Evolutionary conservation across 1,140 invertebrate species (phyloP), one percentile per base, ranked within the genome.

Genomic region (Aplysia californica): DNA sequence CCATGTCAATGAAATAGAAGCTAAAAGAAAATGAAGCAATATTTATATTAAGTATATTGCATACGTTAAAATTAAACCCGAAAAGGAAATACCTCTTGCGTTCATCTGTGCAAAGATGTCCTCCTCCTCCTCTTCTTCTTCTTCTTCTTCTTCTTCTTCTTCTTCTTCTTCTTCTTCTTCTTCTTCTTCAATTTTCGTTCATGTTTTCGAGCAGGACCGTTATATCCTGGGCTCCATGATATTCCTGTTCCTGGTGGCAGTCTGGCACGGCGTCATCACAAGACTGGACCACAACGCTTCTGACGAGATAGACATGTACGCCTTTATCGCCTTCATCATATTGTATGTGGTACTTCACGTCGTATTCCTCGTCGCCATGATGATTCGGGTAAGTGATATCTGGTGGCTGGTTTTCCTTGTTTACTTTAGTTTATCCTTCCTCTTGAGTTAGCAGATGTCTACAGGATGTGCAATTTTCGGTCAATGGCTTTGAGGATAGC

Each of bases 191-290:
- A 50, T n/a, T n/a, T n/a, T n/a, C n/a, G n/a, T n/a, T n/a, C n/a
- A n/a, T n/a, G n/a, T n/a, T n/a, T n/a, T n/a, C n/a, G n/a, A n/a
- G 15, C 76, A 88, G 87, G 87, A 88, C 76, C 81, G 84, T 36
- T 87, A 87, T 68, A 83, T 87, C 21, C 70, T 88, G 26, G 69
- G 83, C 39, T 84, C 82, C 4, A 81, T 87, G 78, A 78, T 83
- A 18, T 86, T 88, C 36, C 70, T 85, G 36, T 85, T 82, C 64
- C 73, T 87, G n/a, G 81, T 87, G 2, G 83, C 83, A 36, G 75
- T 82, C 31, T 88, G 86, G 87, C 87, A 88, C 50, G 87, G 84
- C 5, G 67, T 86, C 6, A 68, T 82, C 3, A 80, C 71, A 10
- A 67, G 68, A n/a, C 80, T 77, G 56, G 26, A 79, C 41, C 35